Conservation (phyloP, 1,140 invertebrate species). For the Eupristina koningsbergeri region DNA sequence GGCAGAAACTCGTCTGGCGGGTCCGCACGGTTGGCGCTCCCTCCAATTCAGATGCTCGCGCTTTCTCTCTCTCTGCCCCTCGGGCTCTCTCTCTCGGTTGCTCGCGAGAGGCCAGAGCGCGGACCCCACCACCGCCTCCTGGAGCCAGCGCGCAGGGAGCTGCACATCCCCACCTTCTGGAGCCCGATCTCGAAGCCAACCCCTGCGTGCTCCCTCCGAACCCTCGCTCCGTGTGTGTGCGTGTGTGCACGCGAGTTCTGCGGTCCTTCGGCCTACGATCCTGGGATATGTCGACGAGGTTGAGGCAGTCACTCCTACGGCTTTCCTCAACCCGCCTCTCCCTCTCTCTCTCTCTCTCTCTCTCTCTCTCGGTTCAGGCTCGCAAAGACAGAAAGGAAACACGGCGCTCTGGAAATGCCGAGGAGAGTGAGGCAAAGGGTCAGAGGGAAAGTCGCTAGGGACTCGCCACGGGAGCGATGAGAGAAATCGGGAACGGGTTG, state of each 20-base stretch:
- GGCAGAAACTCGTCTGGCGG: conserved; percentile 71
- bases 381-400: not conserved
- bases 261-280: conserved; percentile 55
- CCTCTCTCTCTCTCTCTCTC: conserved; percentile 40
- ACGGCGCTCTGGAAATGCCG: not conserved
- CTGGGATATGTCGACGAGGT: conserved; percentile 51
- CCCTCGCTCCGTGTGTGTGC: conserved; percentile 54
- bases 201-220: conserved; percentile 60
- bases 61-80: conserved; percentile 36
- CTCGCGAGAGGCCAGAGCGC: conserved; percentile 11
- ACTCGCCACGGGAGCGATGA: conserved; percentile 32
- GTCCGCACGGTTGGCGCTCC: conserved; percentile 44
- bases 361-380: not conserved
- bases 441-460: conserved; percentile 43
- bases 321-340: conserved; percentile 67
- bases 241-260: conserved; percentile 52
- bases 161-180: not conserved
- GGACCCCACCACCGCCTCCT: conserved; percentile 3
- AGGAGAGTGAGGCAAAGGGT: conserved; percentile 52
- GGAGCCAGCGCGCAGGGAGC: conserved; percentile 9
- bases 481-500: conserved; percentile 47
- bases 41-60: conserved; percentile 46
- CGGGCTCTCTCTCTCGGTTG: not conserved
- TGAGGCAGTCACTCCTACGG: conserved; percentile 68
- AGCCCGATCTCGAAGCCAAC: conserved; percentile 63